Percentiles rank a stretch among this genome's conserved stretches.
Evolutionary conservation across 2,113 vertebrate species (phyloP).

Genomic region (Microtus pennsylvanicus): DNA sequence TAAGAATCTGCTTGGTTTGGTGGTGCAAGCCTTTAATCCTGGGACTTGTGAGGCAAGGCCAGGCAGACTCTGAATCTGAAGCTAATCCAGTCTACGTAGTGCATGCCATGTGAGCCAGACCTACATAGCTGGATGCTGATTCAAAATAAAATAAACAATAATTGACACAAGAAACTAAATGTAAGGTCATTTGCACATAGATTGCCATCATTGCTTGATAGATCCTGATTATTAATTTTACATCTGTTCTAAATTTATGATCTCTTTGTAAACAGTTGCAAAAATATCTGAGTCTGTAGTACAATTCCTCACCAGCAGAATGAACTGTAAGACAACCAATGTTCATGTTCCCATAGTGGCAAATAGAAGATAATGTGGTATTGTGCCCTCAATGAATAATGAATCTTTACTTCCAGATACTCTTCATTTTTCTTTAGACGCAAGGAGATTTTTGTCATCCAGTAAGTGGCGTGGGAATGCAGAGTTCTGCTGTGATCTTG

Average conservation of each 20-base stretch:
- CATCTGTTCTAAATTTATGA: neutral
- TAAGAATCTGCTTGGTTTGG: neutral
- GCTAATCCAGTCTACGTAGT: neutral
- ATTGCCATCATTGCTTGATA: neutral
- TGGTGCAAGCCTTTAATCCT: neutral
- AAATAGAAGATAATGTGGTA: conserved; percentile 64
- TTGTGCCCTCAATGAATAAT: conserved; percentile 86
- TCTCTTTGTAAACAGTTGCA: conserved; percentile 14
- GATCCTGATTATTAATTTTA: conserved; percentile 6
- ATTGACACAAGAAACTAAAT: neutral
- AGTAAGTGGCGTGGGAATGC: conserved; percentile 93
- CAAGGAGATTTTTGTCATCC: conserved; percentile 99
- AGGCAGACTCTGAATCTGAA: neutral
- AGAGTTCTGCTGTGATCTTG: conserved; percentile 80
- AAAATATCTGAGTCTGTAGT: conserved; percentile 7
- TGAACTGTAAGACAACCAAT: neutral
- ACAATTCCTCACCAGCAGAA: conserved; percentile 13
- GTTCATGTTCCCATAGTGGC: conserved; percentile 16
- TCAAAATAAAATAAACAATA: neutral
- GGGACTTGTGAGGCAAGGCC: neutral
- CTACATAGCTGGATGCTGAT: neutral
- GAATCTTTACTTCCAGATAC: conserved; percentile 94
- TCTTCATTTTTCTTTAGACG: conserved; percentile 99
- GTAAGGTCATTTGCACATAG: conserved; percentile 6
- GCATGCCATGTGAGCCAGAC: neutral